phyloP scores from a whole-genome alignment of 2,888 invertebrate genomes.

The Timema podura region DNA sequence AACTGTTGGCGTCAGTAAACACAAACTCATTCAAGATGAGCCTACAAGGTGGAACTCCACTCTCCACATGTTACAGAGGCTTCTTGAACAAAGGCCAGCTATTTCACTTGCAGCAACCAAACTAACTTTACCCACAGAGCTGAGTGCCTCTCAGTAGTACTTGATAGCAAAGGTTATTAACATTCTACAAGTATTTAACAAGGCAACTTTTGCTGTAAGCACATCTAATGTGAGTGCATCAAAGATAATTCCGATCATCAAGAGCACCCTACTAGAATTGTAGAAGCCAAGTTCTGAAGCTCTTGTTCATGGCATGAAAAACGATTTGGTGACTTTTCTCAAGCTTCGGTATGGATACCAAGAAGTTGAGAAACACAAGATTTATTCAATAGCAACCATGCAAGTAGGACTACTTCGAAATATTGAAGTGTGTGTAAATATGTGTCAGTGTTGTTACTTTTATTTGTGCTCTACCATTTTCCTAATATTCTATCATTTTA shows the following conservation, averaged over 20 bases:
- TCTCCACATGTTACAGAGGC: not conserved
- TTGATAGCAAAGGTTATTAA: not conserved
- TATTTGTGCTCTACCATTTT: too few species aligned
- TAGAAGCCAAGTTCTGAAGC: not conserved
- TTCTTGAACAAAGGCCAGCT: not conserved
- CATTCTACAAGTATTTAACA: not conserved
- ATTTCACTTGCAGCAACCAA: not conserved
- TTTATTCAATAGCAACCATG: too few species aligned
- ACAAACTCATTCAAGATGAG: not conserved
- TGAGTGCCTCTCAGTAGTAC: not conserved
- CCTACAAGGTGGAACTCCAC: not conserved
- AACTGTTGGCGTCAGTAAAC: not conserved
- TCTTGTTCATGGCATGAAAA: not conserved
- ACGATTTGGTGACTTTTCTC: not conserved
- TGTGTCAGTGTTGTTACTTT: too few species aligned
- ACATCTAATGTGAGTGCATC: not conserved
- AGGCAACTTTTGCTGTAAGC: not conserved
- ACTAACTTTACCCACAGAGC: not conserved
- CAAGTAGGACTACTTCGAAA: too few species aligned
- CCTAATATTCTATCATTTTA: too few species aligned
- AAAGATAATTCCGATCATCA: constrained; percentile 6
- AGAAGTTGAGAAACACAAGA: too few species aligned
- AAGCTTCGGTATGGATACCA: too few species aligned
- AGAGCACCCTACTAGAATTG: not conserved
- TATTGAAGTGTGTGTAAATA: too few species aligned